Evolutionary conservation across 2,113 vertebrate genomes (phyloP).

Genomic region (Nipponia nippon): DNA sequence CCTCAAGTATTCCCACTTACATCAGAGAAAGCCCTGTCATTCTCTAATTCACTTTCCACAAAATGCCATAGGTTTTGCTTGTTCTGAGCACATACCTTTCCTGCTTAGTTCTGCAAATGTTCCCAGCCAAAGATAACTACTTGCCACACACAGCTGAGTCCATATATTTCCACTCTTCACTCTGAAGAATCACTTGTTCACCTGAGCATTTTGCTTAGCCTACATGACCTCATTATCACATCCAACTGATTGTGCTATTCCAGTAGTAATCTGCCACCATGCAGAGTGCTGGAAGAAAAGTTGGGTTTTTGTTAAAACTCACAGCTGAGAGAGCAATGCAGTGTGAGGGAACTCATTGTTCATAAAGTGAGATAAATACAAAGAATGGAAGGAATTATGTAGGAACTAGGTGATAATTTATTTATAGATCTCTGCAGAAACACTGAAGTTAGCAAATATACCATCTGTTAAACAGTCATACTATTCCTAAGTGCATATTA

Average conservation of each 20-base stretch:
- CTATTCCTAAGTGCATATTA: conserved; percentile 59
- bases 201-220: background rate
- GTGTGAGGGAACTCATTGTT: conserved; percentile 22
- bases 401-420: conserved; percentile 62
- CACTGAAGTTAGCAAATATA: conserved; percentile 42
- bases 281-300: background rate
- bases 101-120: background rate
- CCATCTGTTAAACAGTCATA: conserved; percentile 64
- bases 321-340: background rate
- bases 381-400: conserved; percentile 30
- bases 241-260: background rate
- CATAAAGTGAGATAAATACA: conserved; percentile 41
- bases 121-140: background rate
- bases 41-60: background rate
- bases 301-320: background rate
- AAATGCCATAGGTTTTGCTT: background rate
- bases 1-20: background rate
- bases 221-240: background rate
- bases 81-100: background rate
- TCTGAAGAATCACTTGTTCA: background rate
- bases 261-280: background rate
- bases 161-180: background rate
- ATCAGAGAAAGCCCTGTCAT: background rate
- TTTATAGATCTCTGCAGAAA: conserved; percentile 62
- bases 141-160: background rate